Conservation (phyloP, 2,113 vertebrate genomes). For the Brachionichthys hirsutus region DNA sequence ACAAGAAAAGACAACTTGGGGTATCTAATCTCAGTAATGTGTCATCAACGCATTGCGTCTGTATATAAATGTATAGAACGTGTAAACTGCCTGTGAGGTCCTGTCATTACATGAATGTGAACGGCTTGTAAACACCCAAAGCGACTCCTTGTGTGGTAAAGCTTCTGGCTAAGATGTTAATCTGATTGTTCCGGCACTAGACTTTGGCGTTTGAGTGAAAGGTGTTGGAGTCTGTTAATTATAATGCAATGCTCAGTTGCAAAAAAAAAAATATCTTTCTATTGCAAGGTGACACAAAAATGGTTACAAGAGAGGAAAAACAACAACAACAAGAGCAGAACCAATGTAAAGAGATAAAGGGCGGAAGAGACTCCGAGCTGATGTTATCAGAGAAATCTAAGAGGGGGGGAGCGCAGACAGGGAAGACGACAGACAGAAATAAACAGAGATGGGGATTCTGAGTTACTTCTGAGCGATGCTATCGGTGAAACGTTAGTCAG, state of each 20-base stretch:
- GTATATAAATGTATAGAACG: slow-evolving; percentile 15
- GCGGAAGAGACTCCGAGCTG: slow-evolving; percentile 5
- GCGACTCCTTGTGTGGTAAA: slow-evolving; percentile 28
- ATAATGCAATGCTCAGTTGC: too few species aligned
- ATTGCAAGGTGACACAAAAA: neutral
- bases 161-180: slow-evolving; percentile 9
- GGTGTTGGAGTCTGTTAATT: too few species aligned
- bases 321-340: slow-evolving; percentile 1
- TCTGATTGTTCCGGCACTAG: slow-evolving; percentile 2
- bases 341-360: neutral
- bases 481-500: slow-evolving; percentile 49
- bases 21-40: slow-evolving; percentile 10
- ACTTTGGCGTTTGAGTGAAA: too few species aligned
- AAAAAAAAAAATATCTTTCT: too few species aligned
- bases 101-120: slow-evolving; percentile 25
- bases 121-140: slow-evolving; percentile 27
- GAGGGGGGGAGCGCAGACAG: slow-evolving; percentile 7
- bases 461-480: slow-evolving; percentile 46
- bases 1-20: neutral
- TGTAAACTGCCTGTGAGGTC: slow-evolving; percentile 30
- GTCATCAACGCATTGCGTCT: slow-evolving; percentile 25
- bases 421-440: slow-evolving; percentile 20
- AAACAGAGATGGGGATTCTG: slow-evolving; percentile 19
- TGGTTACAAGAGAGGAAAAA: neutral
- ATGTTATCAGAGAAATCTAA: slow-evolving; percentile 26